Conservation (phyloP, 2,797 vertebrate genomes). For the Catamblyrhynchus diadema region DNA sequence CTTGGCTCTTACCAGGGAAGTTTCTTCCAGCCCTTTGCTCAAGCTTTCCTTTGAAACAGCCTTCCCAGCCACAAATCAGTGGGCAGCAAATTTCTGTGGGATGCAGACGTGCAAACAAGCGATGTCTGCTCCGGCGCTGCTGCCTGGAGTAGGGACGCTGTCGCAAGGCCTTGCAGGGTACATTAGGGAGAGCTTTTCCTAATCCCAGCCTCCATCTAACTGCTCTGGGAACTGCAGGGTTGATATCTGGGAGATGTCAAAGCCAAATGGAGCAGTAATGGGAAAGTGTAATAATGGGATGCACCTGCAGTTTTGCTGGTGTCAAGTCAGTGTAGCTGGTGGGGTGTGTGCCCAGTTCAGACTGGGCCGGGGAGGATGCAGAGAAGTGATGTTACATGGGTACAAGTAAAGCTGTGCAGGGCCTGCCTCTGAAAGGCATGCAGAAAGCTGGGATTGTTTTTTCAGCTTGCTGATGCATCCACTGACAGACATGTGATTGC, state of each 20-base stretch:
- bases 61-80: conserved; percentile 13
- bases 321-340: rapidly evolving
- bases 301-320: background rate
- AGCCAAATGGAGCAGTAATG: background rate
- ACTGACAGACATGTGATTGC: rapidly evolving
- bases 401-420: background rate
- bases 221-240: background rate
- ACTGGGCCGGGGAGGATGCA: background rate
- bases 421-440: background rate
- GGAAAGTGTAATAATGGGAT: background rate
- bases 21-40: background rate
- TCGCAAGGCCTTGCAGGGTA: background rate
- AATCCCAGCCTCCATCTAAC: background rate
- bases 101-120: background rate
- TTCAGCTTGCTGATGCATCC: background rate
- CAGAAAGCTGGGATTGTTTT: background rate
- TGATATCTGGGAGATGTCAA: background rate
- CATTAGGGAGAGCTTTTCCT: background rate
- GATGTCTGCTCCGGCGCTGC: background rate
- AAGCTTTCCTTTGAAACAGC: background rate
- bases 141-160: background rate
- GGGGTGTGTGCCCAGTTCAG: background rate
- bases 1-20: background rate
- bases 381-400: background rate
- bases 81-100: conserved; percentile 2